Conservation (phyloP, 2,888 invertebrate species). For the Nephrotoma appendiculata region DNA sequence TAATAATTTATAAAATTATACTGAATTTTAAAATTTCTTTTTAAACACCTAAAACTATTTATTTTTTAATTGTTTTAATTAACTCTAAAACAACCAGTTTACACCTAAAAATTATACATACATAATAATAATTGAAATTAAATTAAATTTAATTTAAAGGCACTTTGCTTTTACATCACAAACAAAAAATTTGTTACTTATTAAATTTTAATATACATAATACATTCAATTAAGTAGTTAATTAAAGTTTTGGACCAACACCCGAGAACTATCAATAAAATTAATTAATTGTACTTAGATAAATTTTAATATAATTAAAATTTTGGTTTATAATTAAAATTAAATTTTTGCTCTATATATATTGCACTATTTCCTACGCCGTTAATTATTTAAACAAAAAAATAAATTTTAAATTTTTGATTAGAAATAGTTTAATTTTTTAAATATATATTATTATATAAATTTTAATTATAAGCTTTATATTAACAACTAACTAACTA, state of each 20-base stretch:
- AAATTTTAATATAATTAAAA: not conserved
- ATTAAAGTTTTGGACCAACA: not conserved
- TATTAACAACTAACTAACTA: not conserved
- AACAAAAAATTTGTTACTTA: not conserved
- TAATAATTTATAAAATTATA: not conserved
- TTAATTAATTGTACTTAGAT: not conserved
- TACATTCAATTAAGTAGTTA: not conserved
- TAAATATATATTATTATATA: not conserved
- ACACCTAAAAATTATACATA: not conserved
- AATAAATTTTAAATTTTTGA: not conserved
- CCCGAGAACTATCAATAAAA: not conserved
- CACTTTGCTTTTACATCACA: slow-evolving; percentile 3
- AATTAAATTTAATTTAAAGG: not conserved
- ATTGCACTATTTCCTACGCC: slow-evolving; percentile 6
- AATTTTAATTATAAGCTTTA: not conserved
- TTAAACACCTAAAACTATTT: not conserved
- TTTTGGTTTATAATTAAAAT: not conserved
- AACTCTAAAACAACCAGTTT: slow-evolving; percentile 1
- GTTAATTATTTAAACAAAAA: not conserved
- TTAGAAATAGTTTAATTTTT: not conserved
- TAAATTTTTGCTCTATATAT: not conserved
- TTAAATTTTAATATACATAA: not conserved
- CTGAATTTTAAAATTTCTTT: not conserved
- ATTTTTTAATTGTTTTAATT: not conserved
- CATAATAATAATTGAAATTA: not conserved